Evolutionary conservation across 1,140 invertebrate species (phyloP), one percentile per base, ranked within the genome.

Genomic region (Bombus affinis): DNA sequence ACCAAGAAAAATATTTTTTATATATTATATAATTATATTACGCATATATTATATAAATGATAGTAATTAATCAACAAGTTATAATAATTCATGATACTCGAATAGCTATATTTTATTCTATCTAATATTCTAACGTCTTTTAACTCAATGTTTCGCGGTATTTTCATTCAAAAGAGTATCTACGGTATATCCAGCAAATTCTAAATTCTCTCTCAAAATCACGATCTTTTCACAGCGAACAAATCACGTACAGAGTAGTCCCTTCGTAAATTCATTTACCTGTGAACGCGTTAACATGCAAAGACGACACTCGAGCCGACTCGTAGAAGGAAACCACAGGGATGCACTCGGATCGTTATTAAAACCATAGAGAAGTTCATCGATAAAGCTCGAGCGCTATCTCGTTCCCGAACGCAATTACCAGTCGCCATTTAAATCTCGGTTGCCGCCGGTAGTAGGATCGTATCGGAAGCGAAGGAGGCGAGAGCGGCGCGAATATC

Each of bases 401-500:
- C 70, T 79, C 32, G 53, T 62, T 37, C 18, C 47, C 62, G 62
- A 76, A 42, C 22, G 82, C 37, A 81, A 86, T 82, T 86, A 81
- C 62, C 85, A 59, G 42, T 32, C 37, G 53, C 62, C 42, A 32
- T 62, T 89, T 39, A 72, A 88, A 79, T 82, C 75, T 47, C 47
- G 77, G 57, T 80, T 39, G 44, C 28, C 71, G 28, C 15, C 62
- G 44, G 44, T 65, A 83, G 70, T 59, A 32, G 39, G 88, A 89
- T 73, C 44, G 25, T 39, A 22, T 78, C 70, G 83, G 79, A 85
- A 44, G 44, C 62, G 35, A 32, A 47, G 72, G 62, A 28, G 35
- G 57, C 35, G 42, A 59, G 71, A 57, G 39, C 47, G 62, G 10
- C 47, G 74, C 62, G 72, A 89, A 84, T 85, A 90, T 90, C 88